These are phyloP conservation scores for Tuta absoluta DNA, from an alignment of 2,888 invertebrate genomes.

Conservation along the genomic window DNA sequence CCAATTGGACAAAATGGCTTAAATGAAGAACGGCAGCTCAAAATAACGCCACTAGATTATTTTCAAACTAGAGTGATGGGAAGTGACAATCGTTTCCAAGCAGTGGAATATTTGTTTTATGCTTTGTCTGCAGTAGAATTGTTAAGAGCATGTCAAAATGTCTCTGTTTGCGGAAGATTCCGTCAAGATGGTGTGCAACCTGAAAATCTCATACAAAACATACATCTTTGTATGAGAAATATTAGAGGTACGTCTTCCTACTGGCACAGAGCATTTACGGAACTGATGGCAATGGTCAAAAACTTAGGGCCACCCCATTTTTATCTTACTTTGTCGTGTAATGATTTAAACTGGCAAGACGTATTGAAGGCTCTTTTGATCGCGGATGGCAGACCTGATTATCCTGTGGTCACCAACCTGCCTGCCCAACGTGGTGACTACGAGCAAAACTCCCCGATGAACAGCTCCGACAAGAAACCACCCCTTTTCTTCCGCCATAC, in stretches of 20 bases:
- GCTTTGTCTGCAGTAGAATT: slow-evolving; percentile 45
- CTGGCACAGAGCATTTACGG: slow-evolving; percentile 38
- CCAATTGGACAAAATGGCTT: slow-evolving; percentile 5
- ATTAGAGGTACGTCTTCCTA: slow-evolving; percentile 44
- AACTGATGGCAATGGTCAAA: slow-evolving; percentile 44
- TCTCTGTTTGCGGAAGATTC: slow-evolving; percentile 38
- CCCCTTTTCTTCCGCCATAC: too few species aligned
- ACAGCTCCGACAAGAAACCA: too few species aligned
- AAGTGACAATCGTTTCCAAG: slow-evolving; percentile 35
- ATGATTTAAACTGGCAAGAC: not conserved
- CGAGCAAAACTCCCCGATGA: too few species aligned
- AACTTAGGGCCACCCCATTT: slow-evolving; percentile 46
- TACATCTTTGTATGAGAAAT: slow-evolving; percentile 48
- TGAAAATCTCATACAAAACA: slow-evolving; percentile 37
- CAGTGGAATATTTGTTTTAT: slow-evolving; percentile 46
- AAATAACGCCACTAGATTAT: slow-evolving; percentile 35
- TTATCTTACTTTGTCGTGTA: not conserved
- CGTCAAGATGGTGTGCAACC: slow-evolving; percentile 40
- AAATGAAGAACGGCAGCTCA: not conserved
- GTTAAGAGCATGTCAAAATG: slow-evolving; percentile 40
- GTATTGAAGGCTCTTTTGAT: not conserved
- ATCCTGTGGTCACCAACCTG: too few species aligned
- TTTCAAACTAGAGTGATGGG: slow-evolving; percentile 39
- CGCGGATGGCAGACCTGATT: slow-evolving; percentile 1
- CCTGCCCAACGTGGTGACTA: too few species aligned